Conservation (phyloP, 2,888 invertebrate species). For the Drosophila peninsularis region DNA sequence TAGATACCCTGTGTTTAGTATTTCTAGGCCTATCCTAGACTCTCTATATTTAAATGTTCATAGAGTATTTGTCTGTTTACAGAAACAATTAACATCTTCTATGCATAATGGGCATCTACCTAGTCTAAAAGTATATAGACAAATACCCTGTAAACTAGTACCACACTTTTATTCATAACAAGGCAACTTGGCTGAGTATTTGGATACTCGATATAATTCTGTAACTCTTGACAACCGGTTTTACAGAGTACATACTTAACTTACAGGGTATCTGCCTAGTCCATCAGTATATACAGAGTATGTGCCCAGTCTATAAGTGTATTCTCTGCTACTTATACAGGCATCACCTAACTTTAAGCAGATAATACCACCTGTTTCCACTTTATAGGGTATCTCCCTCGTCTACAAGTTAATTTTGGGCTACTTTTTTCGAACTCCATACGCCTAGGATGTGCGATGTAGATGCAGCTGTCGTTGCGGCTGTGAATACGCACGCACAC, state of each 20-base stretch:
- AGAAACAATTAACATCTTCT: too few relatives aligned
- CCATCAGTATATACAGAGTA: too few relatives aligned
- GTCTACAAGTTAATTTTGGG: background rate
- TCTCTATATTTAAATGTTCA: too few relatives aligned
- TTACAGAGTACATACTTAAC: background rate
- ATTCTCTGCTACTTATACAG: background rate
- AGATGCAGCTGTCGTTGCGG: slow-evolving; percentile 52
- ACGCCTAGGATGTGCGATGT: slow-evolving; percentile 46
- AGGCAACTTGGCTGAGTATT: background rate
- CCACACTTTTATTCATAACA: too few relatives aligned
- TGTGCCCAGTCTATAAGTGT: background rate
- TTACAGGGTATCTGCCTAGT: too few relatives aligned
- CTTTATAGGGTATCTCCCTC: slow-evolving; percentile 12
- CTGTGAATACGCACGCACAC: slow-evolving; percentile 27
- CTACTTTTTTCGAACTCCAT: slow-evolving; percentile 8
- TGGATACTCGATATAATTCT: background rate
- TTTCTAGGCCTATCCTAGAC: too few relatives aligned
- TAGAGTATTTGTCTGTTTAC: too few relatives aligned
- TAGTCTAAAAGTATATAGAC: too few relatives aligned
- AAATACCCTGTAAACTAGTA: too few relatives aligned
- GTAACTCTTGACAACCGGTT: background rate
- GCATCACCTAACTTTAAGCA: too few relatives aligned
- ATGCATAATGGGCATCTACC: too few relatives aligned
- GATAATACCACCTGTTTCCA: background rate
- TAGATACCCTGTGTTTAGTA: too few relatives aligned